These are phyloP conservation scores for Alcedo quadribrachys DNA, from an alignment of 2,797 vertebrate species.

Conservation along the genomic window DNA sequence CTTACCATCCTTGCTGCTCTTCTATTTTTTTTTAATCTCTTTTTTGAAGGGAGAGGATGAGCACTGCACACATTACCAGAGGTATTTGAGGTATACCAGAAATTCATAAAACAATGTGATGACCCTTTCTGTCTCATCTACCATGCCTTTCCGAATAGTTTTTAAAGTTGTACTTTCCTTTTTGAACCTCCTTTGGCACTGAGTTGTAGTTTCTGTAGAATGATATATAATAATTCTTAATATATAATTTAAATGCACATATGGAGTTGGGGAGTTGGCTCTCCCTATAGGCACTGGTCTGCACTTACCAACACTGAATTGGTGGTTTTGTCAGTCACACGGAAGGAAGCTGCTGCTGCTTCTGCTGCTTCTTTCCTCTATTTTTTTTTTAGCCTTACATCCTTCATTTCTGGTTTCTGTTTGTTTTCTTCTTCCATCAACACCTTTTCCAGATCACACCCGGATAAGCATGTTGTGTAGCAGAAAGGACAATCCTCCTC, in stretches of 20 bases:
- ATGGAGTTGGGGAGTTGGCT: neutral
- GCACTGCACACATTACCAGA: neutral
- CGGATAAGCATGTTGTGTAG: neutral
- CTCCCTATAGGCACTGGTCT: neutral
- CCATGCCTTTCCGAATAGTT: neutral
- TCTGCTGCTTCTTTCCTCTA: no score
- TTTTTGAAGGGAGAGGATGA: neutral
- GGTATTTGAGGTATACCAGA: neutral
- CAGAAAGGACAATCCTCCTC: neutral
- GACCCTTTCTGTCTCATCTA: neutral
- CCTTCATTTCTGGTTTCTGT: neutral
- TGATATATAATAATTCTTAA: neutral
- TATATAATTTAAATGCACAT: neutral
- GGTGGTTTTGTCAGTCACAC: neutral
- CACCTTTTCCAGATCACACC: neutral
- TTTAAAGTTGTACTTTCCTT: neutral
- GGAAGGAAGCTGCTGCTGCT: neutral
- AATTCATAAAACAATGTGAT: neutral
- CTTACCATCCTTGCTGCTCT: neutral
- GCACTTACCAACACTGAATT: neutral
- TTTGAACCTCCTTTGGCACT: neutral
- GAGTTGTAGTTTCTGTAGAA: neutral
- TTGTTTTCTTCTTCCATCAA: neutral
- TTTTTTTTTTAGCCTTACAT: neutral
- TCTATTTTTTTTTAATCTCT: neutral